These are phyloP conservation scores for Phocoena phocoena DNA, from an alignment of 2,113 vertebrate genomes.

Conservation along the genomic window DNA sequence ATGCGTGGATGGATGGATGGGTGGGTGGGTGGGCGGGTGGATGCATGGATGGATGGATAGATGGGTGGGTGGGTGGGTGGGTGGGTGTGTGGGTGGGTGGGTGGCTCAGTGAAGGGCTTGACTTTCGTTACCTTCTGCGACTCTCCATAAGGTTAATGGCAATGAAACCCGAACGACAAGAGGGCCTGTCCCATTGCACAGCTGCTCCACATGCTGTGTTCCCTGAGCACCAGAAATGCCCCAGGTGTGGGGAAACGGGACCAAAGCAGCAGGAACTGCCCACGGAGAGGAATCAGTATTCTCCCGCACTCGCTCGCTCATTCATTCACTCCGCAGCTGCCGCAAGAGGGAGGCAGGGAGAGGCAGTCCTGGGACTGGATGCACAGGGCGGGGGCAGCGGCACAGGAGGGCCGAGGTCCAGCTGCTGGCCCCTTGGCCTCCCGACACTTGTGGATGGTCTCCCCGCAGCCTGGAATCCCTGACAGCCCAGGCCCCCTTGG, in stretches of 20 bases:
- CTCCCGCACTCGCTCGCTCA: neutral
- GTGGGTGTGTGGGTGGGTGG: rapidly evolving
- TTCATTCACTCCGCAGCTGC: neutral
- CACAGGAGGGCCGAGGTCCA: neutral
- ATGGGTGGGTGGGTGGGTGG: rapidly evolving
- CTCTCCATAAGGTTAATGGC: no score
- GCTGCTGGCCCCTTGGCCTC: neutral
- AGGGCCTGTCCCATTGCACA: no score
- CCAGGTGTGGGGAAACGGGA: neutral
- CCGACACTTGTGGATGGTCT: neutral
- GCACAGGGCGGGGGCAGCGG: neutral
- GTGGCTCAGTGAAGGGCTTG: neutral
- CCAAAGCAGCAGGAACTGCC: neutral
- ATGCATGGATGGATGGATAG: no score
- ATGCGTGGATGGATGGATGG: rapidly evolving
- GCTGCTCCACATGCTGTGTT: neutral
- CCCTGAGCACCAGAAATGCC: rapidly evolving
- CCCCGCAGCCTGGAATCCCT: neutral
- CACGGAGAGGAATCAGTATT: rapidly evolving
- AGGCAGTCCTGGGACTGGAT: neutral
- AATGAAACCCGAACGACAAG: neutral
- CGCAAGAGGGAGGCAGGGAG: neutral
- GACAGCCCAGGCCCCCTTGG: neutral
- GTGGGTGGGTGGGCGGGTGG: neutral
- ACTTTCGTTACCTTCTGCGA: neutral